Conservation (phyloP, 1,140 invertebrate species). For the Ceratosolen solmsi region DNA sequence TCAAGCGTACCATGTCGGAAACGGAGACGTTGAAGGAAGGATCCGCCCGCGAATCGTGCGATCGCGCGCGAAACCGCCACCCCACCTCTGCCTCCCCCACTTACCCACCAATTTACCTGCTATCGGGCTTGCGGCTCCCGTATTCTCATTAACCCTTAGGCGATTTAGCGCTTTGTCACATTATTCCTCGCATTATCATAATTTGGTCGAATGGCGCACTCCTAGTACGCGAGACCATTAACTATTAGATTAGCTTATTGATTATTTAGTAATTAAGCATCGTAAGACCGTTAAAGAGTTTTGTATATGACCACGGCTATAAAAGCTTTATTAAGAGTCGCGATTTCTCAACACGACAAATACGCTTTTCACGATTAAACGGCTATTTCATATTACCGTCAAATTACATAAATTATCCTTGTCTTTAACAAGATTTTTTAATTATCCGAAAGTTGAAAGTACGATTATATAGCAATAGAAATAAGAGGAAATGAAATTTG, state of each 20-base stretch:
- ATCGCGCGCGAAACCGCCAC: background rate
- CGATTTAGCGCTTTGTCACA: too few relatives aligned
- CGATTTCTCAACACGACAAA: background rate
- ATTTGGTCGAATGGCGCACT: background rate
- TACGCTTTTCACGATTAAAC: background rate
- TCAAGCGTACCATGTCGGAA: slow-evolving; percentile 62
- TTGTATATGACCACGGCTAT: too few relatives aligned
- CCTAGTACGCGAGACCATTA: background rate
- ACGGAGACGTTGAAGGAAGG: slow-evolving; percentile 63
- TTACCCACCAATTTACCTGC: too few relatives aligned
- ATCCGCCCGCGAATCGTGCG: slow-evolving; percentile 53
- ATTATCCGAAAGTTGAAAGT: too few relatives aligned
- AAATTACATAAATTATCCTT: background rate
- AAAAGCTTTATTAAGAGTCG: too few relatives aligned
- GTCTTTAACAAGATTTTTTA: background rate
- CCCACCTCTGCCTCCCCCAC: background rate
- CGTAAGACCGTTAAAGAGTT: too few relatives aligned
- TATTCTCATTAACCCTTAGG: too few relatives aligned
- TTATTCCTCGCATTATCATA: too few relatives aligned
- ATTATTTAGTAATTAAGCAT: slow-evolving; percentile 1
- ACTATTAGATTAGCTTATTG: background rate
- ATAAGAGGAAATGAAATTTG: background rate
- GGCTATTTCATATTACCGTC: background rate
- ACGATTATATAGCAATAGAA: background rate
- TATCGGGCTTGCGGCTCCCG: too few relatives aligned